phyloP scores from a whole-genome alignment of 2,888 invertebrate genomes.

The Keiferia lycopersicella region DNA sequence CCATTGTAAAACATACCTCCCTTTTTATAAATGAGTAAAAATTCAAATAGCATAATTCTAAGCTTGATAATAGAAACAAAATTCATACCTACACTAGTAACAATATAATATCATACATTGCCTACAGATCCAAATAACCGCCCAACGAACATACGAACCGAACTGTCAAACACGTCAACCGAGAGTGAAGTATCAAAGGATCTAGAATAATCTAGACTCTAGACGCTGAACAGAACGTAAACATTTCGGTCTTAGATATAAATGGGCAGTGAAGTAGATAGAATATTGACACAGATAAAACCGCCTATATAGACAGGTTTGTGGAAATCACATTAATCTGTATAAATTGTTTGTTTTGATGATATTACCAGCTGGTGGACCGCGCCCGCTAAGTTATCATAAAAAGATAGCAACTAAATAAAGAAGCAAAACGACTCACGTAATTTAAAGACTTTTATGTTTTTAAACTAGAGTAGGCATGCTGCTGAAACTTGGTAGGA shows the following conservation, averaged over 20 bases:
- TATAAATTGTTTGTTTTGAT: not conserved
- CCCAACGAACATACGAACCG: not conserved
- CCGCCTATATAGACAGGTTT: not conserved
- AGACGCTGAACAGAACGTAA: slow-evolving; percentile 22
- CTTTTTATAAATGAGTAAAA: no score
- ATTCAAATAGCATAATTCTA: no score
- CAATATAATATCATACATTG: not conserved
- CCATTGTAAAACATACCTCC: no score
- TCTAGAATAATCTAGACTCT: slow-evolving; percentile 19
- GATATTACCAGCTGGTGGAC: not conserved
- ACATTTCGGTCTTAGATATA: slow-evolving; percentile 11
- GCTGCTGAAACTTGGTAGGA: no score
- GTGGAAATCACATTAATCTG: slow-evolving; percentile 2
- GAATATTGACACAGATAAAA: slow-evolving; percentile 9
- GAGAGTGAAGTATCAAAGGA: slow-evolving; percentile 22
- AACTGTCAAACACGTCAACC: slow-evolving; percentile 19
- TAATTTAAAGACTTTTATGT: no score
- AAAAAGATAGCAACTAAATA: no score
- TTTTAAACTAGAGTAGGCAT: no score
- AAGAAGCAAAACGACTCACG: no score
- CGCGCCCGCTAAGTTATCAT: no score
- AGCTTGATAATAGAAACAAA: no score
- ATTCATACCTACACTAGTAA: no score
- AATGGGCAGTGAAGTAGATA: slow-evolving; percentile 19
- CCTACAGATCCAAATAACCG: not conserved